Evolutionary conservation across 2,113 vertebrate species (phyloP).

Genomic region (Chaetorhynchus papuensis): DNA sequence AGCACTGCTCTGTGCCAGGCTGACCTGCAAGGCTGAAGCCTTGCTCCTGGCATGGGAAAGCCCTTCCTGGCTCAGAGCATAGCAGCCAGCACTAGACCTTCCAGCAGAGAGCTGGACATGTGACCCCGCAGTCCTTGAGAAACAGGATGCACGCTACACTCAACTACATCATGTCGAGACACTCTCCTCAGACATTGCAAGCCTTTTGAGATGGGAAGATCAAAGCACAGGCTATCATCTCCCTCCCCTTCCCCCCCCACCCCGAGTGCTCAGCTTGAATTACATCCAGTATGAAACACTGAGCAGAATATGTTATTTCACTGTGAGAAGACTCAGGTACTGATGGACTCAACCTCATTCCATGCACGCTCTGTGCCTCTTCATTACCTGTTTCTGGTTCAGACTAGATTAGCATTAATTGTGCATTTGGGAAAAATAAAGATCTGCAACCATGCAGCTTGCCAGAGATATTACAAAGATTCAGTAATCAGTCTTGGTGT

Average conservation of each 20-base stretch:
- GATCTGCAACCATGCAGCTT: neutral
- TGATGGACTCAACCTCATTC: neutral
- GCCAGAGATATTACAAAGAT: neutral
- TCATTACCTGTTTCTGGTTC: neutral
- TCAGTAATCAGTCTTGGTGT: neutral
- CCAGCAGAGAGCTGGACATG: neutral
- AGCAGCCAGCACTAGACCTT: neutral
- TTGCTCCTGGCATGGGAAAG: neutral
- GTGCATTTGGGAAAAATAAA: neutral
- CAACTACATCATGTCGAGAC: neutral
- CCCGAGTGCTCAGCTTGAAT: neutral
- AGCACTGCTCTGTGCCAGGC: neutral
- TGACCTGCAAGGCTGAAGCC: neutral
- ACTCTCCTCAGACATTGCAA: neutral
- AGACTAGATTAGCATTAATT: neutral
- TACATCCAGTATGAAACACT: neutral
- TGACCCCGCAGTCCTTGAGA: neutral
- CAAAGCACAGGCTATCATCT: constrained; percentile 14
- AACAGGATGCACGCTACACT: neutral
- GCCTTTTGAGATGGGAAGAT: constrained; percentile 16
- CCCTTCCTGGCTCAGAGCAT: neutral
- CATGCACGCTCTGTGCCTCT: neutral
- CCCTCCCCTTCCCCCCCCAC: neutral
- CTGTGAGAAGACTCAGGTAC: neutral
- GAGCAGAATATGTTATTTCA: neutral